Base-by-base conservation (phyloP, 1,140 invertebrate species). In the Tribolium castaneum region DNA sequence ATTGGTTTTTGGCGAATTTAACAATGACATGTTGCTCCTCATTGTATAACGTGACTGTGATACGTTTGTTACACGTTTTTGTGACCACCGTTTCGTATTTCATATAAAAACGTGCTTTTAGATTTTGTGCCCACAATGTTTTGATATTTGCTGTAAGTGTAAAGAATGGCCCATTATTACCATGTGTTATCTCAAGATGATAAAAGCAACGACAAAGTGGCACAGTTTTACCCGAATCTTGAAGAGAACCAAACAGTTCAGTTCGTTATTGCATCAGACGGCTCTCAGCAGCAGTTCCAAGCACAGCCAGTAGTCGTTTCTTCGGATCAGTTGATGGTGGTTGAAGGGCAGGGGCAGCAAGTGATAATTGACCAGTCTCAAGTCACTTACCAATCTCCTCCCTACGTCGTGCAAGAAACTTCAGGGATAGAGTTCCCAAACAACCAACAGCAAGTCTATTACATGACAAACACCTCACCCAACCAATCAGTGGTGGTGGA, bases 91-190 rank as follows among this genome's bases (percentile, higher is more conserved):
- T 30, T 30, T 5, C 3, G 5, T 30, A 30, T 6, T 30, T 30
- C 3, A 59, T n/a, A 22, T 30, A 3, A n/a, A 59, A 30, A 9
- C 10, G 3, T 70, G 14, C 25, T 73, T 66, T 12, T 78, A 50
- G 30, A 72, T 45, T 30, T 72, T 45, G 25, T 66, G 22, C 9
- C n/a, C 39, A 35, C 59, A 34, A 35, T 66, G 59, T 39, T 66
- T 14, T 66, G 30, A 66, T 66, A 14, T 25, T 59, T 9, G 34
- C 25, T 35, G 7, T 66, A 35, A 35, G 59, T 62, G 49, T 12
- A 50, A 51, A 75, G 56, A 62, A 87, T 87, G 87, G 86, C 87
- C 30, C 86, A 86, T 70, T 87, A 85, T 78, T 86, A 83, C 79
- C 85, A 86, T 71, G 84, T 87, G 62, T 79, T 87, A 70, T 83